Evolutionary conservation across 2,113 vertebrate species (phyloP), one percentile per base, ranked within the genome.

Genomic region (Chaetops frenatus): DNA sequence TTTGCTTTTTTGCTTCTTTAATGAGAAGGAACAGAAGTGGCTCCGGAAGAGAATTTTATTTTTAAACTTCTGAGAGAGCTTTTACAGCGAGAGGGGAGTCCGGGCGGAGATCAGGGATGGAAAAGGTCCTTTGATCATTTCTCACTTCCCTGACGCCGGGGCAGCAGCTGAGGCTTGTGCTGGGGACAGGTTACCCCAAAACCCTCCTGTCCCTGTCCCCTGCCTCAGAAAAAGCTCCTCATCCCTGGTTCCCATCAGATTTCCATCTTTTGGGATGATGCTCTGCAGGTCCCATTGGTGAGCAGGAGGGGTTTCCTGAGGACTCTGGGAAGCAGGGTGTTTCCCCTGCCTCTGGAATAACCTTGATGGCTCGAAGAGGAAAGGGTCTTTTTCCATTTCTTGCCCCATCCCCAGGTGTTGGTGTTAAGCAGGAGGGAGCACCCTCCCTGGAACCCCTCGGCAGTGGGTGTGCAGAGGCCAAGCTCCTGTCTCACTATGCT

Each of bases 41-140:
- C 58, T 24, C 62, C 50, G 38, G 81, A 91, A 90, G 79, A 19
- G 81, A 29, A 27, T 65, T 90, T 91, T 73, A 82, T 88, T 95
- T 92, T 92, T 95, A 87, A 95, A 69, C 84, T 91, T 79, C 93
- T 87, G 91, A 85, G 80, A 47, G 81, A 50, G 89, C 86, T 94
- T 82, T 76, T n/a, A 2, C 62, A 50, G 86, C 3, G 2, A 56
- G 31, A 44, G 70, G 67, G 54, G 88, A 65, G 74, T 21, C 67
- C 1, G 1, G 16, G 74, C 33, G 0, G 82, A 28, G 60, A 44
- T 22, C 38, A 3, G 53, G 40, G 79, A 25, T 19, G 50, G 82
- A 45, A 50, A 70, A 40, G 86, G 29, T 48, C 50, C 71, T 81
- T 25, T 58, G 81, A 44, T 87, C 60, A 2, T 53, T 0, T 0